Evolutionary conservation across 2,113 vertebrate species (phyloP).

Genomic region (Chroicocephalus ridibundus): DNA sequence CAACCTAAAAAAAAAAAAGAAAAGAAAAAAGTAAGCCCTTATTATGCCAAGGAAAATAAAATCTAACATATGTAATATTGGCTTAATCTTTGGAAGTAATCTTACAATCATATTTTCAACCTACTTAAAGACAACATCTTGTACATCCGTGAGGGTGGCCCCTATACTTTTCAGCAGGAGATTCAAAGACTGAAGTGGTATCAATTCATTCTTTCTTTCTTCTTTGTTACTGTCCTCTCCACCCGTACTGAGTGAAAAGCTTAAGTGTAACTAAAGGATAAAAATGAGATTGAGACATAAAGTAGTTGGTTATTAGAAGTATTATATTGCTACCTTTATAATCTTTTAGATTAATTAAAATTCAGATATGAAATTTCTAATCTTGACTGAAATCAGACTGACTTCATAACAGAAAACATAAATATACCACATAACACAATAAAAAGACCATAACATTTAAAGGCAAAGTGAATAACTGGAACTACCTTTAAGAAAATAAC

Average conservation of each 20-base stretch:
- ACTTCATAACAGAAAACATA: background rate
- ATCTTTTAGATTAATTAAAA: background rate
- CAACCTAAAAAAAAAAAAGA: conserved; percentile 73
- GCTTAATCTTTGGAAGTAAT: background rate
- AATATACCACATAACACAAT: background rate
- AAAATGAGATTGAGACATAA: background rate
- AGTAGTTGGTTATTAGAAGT: background rate
- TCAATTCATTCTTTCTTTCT: conserved; percentile 71
- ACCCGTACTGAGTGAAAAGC: conserved; percentile 89
- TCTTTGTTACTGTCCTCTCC: conserved; percentile 85
- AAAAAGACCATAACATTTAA: background rate
- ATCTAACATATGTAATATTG: background rate
- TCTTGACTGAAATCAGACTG: background rate
- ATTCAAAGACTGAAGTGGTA: conserved; percentile 83
- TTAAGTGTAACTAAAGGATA: conserved; percentile 86
- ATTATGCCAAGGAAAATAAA: background rate
- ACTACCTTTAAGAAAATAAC: background rate
- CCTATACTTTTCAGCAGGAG: conserved; percentile 93
- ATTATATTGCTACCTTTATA: background rate
- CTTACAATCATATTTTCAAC: conserved; percentile 15
- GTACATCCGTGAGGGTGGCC: conserved; percentile 90
- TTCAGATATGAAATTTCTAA: background rate
- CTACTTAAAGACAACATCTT: conserved; percentile 95
- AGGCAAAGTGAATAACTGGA: background rate
- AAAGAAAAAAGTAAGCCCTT: background rate